Conservation (phyloP, 2,797 vertebrate species). For the Sebastes itinus region DNA sequence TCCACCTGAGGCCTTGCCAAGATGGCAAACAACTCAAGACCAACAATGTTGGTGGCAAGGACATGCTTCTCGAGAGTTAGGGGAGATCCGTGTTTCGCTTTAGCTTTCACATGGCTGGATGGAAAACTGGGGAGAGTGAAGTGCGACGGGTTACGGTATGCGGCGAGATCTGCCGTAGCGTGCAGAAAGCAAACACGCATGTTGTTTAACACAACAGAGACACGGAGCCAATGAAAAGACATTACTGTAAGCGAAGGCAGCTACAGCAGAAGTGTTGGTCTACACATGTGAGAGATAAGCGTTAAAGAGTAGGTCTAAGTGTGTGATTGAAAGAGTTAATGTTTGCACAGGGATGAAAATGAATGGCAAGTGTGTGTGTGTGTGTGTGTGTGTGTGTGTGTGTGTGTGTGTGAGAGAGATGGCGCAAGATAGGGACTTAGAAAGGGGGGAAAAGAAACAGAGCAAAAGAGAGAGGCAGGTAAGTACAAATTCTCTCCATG, state of each 20-base stretch:
- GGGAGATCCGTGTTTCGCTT: constrained; percentile 66
- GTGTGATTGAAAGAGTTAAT: constrained; percentile 59
- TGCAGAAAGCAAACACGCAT: constrained; percentile 71
- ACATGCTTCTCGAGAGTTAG: constrained; percentile 62
- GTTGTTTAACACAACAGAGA: constrained; percentile 79
- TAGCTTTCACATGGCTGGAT: constrained; percentile 60
- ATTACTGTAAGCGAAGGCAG: constrained; percentile 66
- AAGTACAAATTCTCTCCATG: constrained; percentile 50
- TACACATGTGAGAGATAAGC: constrained; percentile 69
- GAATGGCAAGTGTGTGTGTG: constrained; percentile 49
- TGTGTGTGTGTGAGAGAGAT: constrained; percentile 65
- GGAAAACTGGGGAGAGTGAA: constrained; percentile 61
- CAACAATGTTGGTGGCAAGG: constrained; percentile 78
- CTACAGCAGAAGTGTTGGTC: constrained; percentile 66
- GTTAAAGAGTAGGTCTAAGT: constrained; percentile 47
- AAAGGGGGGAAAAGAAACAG: constrained; percentile 16
- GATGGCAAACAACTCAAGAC: constrained; percentile 73
- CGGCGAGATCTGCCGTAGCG: constrained; percentile 57
- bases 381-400: constrained; percentile 53
- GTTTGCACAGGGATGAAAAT: constrained; percentile 63
- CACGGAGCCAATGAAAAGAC: constrained; percentile 75
- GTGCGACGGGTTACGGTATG: constrained; percentile 55
- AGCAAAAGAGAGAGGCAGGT: constrained; percentile 36
- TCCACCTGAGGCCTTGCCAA: constrained; percentile 68
- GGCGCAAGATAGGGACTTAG: constrained; percentile 37